Conservation (phyloP, 2,888 invertebrate species). For the Amiota communis region DNA sequence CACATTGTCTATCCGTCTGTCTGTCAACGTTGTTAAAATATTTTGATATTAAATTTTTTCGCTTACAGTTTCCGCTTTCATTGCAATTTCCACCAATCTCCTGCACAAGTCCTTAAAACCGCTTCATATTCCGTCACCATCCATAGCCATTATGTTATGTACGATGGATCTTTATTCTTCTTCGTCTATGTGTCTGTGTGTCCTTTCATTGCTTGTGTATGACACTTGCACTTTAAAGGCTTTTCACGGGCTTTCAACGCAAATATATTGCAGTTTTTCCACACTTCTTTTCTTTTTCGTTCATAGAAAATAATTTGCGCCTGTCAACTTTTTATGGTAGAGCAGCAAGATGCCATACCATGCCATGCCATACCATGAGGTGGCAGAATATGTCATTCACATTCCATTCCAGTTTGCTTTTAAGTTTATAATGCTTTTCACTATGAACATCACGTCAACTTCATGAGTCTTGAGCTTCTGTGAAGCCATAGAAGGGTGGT, state of each 20-base stretch:
- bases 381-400: too few species aligned
- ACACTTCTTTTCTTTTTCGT: not conserved
- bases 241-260: constrained; percentile 14
- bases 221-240: constrained; percentile 41
- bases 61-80: constrained; percentile 15
- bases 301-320: constrained; percentile 37
- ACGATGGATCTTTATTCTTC: too few species aligned
- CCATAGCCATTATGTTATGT: too few species aligned
- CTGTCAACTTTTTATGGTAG: constrained; percentile 48
- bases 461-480: too few species aligned
- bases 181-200: too few species aligned
- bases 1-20: constrained; percentile 25
- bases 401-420: too few species aligned
- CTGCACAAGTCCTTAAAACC: constrained; percentile 15
- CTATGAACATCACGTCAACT: too few species aligned
- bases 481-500: too few species aligned
- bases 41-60: constrained; percentile 55
- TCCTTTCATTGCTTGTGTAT: not conserved
- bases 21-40: constrained; percentile 46
- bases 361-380: too few species aligned
- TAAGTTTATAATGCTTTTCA: too few species aligned
- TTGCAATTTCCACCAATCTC: constrained; percentile 26
- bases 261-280: constrained; percentile 23
- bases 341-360: too few species aligned
- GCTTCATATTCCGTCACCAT: not conserved